These are phyloP conservation scores for Cygnus olor DNA, from an alignment of 2,797 vertebrate genomes.

Conservation along the genomic window DNA sequence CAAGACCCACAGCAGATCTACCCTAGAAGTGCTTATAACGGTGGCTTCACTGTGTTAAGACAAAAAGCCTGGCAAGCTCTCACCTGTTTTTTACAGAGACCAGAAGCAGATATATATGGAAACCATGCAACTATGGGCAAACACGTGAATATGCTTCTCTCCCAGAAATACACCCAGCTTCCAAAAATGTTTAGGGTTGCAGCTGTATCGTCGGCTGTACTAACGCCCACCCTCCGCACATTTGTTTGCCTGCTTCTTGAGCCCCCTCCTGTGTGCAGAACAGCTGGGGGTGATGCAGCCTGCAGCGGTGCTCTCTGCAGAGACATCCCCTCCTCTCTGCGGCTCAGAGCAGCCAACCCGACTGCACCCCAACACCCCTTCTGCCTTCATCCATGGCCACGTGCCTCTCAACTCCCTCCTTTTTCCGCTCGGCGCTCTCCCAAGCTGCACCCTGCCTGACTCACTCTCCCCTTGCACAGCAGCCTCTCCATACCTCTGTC, in stretches of 20 bases:
- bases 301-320: background rate
- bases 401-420: background rate
- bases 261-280: background rate
- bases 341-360: background rate
- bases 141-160: background rate
- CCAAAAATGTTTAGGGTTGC: background rate
- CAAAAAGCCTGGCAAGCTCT: background rate
- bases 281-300: background rate
- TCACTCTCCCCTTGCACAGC: background rate
- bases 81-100: background rate
- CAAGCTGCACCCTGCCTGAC: background rate
- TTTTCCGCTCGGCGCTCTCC: background rate
- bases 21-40: background rate
- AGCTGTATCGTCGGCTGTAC: background rate
- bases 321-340: background rate
- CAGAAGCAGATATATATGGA: background rate
- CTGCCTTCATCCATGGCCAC: background rate
- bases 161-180: background rate
- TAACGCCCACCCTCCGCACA: background rate
- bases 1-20: background rate
- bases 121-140: background rate
- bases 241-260: background rate
- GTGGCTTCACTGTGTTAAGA: background rate
- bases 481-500: fast-evolving
- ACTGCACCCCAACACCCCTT: fast-evolving